phyloP scores from a whole-genome alignment of 2,113 vertebrate species.

The Carassius carassius region DNA sequence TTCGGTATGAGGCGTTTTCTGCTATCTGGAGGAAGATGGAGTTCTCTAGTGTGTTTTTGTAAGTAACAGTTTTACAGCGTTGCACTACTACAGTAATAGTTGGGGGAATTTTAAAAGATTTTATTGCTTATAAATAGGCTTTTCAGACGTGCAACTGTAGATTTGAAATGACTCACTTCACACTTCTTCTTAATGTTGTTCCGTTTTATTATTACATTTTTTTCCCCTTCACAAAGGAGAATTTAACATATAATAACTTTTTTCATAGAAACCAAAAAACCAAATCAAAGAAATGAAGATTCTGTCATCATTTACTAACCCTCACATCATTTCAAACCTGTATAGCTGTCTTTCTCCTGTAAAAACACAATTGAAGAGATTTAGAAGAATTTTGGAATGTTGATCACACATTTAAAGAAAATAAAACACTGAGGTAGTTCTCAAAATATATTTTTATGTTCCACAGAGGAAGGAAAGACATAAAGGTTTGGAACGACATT shows the following conservation, averaged over 20 bases:
- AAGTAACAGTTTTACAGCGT: conserved; percentile 7
- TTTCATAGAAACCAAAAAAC: neutral
- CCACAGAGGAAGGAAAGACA: neutral
- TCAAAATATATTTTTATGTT: neutral
- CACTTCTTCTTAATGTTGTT: neutral
- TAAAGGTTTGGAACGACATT: neutral
- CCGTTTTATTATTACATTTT: neutral
- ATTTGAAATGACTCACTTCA: neutral
- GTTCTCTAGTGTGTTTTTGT: conserved; percentile 83
- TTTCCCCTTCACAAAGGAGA: neutral
- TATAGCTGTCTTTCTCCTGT: neutral
- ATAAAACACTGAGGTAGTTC: neutral
- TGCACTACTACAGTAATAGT: neutral
- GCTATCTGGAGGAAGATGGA: conserved; percentile 84
- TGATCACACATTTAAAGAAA: neutral
- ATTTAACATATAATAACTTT: neutral
- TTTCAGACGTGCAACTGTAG: neutral
- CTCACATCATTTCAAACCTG: neutral
- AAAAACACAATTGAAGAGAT: neutral
- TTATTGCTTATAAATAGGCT: neutral
- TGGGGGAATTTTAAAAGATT: neutral
- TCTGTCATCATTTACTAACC: neutral
- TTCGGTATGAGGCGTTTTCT: conserved; percentile 85
- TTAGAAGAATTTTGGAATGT: neutral
- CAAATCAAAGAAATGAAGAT: neutral